These are phyloP conservation scores for Gracilinanus agilis DNA, from an alignment of 2,113 vertebrate species.

Conservation along the genomic window DNA sequence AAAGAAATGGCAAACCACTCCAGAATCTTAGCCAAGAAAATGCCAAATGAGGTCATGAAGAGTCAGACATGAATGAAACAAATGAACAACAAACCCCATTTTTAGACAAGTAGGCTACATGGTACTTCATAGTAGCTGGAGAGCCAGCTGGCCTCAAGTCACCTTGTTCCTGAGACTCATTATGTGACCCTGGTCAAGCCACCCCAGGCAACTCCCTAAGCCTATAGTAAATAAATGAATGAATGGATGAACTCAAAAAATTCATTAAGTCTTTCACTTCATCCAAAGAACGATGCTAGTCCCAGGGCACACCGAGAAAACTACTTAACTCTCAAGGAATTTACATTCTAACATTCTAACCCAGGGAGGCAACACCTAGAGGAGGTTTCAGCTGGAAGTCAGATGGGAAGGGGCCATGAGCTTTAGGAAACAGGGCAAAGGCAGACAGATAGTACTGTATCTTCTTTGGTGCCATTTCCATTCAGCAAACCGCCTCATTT, in stretches of 20 bases:
- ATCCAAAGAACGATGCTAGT: background rate
- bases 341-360: background rate
- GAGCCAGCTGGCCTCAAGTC: too few relatives aligned
- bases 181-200: background rate
- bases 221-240: background rate
- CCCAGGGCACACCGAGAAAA: background rate
- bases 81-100: background rate
- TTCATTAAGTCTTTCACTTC: background rate
- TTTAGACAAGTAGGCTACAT: background rate
- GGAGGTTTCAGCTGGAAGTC: background rate
- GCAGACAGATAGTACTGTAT: background rate
- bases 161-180: background rate
- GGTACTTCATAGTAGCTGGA: background rate
- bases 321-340: background rate
- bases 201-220: background rate
- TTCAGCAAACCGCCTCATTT: background rate
- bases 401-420: background rate
- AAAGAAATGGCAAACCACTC: background rate
- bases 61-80: background rate
- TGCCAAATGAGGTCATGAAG: background rate
- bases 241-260: background rate
- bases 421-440: background rate
- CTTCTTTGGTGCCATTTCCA: background rate
- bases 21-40: background rate
- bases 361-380: background rate